phyloP scores from a whole-genome alignment of 1,140 invertebrate genomes.

The Popillia japonica region DNA sequence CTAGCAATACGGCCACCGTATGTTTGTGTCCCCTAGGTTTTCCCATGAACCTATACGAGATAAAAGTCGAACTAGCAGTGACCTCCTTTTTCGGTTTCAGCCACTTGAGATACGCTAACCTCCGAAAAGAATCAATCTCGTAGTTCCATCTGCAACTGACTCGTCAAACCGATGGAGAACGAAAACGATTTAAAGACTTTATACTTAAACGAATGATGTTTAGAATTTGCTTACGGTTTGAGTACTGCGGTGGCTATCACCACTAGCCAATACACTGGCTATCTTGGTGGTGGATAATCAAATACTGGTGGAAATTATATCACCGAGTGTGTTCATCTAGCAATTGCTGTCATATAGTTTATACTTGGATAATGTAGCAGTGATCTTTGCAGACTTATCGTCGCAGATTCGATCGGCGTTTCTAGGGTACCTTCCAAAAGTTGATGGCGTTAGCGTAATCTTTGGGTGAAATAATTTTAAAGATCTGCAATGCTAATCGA shows the following conservation, averaged over 20 bases:
- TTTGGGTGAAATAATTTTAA: conserved; percentile 76
- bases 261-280: conserved; percentile 80
- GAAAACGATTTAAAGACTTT: conserved; percentile 94
- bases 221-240: conserved; percentile 41
- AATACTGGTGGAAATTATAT: conserved; percentile 71
- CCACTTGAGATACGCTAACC: conserved; percentile 82
- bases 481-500: no score
- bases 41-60: conserved; percentile 88
- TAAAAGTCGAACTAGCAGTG: conserved; percentile 86
- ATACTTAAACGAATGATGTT: conserved; percentile 79
- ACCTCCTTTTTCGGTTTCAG: conserved; percentile 94
- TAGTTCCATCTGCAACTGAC: conserved; percentile 91
- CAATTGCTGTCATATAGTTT: conserved; percentile 86
- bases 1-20: conserved; percentile 76
- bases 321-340: conserved; percentile 84
- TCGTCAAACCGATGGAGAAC: conserved; percentile 80
- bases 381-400: conserved; percentile 78
- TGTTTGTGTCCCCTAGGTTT: conserved; percentile 93
- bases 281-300: conserved; percentile 80
- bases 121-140: conserved; percentile 83
- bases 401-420: conserved; percentile 72
- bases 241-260: conserved; percentile 90
- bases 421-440: conserved; percentile 87
- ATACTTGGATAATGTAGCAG: conserved; percentile 88
- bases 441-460: conserved; percentile 84